Conservation (phyloP, 2,113 vertebrate species). For the Anolis sagrei region DNA sequence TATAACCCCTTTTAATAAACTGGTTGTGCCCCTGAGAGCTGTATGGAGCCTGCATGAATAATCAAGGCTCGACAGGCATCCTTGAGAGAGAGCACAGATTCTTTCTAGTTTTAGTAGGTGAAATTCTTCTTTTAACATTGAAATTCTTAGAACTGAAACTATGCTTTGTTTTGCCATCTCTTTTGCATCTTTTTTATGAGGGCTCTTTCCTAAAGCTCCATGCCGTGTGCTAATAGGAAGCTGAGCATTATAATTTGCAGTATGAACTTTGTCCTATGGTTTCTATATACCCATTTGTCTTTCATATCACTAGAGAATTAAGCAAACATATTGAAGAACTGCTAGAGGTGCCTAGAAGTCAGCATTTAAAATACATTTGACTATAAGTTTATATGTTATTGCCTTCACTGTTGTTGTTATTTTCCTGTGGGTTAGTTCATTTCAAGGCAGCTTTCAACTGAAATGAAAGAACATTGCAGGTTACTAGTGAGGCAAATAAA, state of each 20-base stretch:
- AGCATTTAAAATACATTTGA: background rate
- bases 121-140: background rate
- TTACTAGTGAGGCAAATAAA: background rate
- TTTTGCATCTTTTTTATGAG: background rate
- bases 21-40: background rate
- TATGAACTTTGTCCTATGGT: background rate
- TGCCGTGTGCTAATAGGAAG: background rate
- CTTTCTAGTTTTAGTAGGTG: background rate
- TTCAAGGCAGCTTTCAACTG: background rate
- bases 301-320: fast-evolving
- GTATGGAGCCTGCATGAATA: background rate
- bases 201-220: background rate
- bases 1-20: background rate
- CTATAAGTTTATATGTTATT: background rate
- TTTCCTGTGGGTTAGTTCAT: background rate
- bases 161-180: background rate
- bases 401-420: background rate
- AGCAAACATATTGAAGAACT: background rate
- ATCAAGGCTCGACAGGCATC: background rate
- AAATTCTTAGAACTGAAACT: background rate
- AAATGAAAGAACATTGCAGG: background rate
- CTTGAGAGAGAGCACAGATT: background rate
- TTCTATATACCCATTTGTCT: background rate
- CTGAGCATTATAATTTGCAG: background rate
- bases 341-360: background rate